These are phyloP conservation scores for Portevinia maculata DNA, from an alignment of 2,888 invertebrate genomes.

Conservation along the genomic window DNA sequence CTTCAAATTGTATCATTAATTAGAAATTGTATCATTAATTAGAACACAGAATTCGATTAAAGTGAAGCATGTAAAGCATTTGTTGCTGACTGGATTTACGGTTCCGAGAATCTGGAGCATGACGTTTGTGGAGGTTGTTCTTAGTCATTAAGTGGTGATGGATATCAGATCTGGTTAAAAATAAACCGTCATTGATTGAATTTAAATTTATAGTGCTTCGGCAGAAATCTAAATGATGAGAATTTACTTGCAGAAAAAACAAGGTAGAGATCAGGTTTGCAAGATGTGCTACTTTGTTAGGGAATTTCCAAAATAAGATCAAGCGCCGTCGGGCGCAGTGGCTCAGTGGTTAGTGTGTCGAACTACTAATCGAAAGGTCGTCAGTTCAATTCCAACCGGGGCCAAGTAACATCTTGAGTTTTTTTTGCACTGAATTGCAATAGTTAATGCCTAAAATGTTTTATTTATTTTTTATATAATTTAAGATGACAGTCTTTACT, in stretches of 20 bases:
- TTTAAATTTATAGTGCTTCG: conserved; percentile 47
- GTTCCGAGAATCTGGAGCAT: conserved; percentile 50
- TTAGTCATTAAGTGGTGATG: conserved; percentile 57
- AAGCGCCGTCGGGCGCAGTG: no score
- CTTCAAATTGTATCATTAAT: conserved; percentile 52
- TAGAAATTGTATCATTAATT: conserved; percentile 55
- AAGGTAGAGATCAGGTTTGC: neutral
- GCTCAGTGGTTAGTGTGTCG: no score
- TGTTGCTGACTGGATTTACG: conserved; percentile 34
- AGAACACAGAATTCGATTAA: conserved; percentile 40
- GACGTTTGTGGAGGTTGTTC: conserved; percentile 37
- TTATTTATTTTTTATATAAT: no score
- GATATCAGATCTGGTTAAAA: conserved; percentile 63
- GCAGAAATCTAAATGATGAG: conserved; percentile 31
- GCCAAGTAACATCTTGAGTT: no score
- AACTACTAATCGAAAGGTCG: no score
- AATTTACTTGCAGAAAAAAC: conserved; percentile 4
- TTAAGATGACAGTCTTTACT: no score
- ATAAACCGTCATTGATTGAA: conserved; percentile 49
- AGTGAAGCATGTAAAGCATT: conserved; percentile 37
- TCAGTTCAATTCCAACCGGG: no score
- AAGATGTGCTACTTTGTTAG: no score
- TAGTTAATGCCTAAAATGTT: no score
- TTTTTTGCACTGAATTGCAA: no score
- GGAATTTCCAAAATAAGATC: no score